Conservation (phyloP, 2,797 vertebrate genomes). For the Lindbergichthys nudifrons region DNA sequence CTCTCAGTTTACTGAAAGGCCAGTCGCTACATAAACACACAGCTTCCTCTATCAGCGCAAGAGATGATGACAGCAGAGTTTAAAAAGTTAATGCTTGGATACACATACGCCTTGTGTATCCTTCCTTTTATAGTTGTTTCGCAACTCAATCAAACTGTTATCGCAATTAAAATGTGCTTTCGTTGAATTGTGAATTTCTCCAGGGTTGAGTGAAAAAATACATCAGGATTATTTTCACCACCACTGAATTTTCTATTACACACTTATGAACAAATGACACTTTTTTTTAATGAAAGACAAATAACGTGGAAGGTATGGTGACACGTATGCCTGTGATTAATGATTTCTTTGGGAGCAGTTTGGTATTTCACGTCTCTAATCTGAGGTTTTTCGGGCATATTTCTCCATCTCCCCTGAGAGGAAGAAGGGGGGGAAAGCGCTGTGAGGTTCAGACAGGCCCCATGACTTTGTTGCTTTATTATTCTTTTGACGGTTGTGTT, state of each 20-base stretch:
- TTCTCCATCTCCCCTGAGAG: constrained; percentile 84
- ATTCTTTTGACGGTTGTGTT: constrained; percentile 86
- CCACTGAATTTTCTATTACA: constrained; percentile 74
- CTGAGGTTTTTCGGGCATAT: constrained; percentile 87
- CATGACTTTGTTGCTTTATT: constrained; percentile 87
- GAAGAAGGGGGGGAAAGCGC: constrained; percentile 82
- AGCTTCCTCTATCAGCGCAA: constrained; percentile 76
- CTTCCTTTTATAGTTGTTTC: constrained; percentile 17
- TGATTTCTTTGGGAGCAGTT: constrained; percentile 80
- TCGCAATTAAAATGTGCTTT: constrained; percentile 18
- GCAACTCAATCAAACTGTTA: neutral
- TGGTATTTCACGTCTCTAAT: constrained; percentile 84
- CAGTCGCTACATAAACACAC: constrained; percentile 73
- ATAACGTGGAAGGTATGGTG: constrained; percentile 56
- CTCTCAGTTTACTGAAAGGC: constrained; percentile 75
- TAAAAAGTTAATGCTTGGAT: constrained; percentile 35
- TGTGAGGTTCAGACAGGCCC: constrained; percentile 87
- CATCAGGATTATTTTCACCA: constrained; percentile 36
- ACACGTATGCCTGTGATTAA: constrained; percentile 66
- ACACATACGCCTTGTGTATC: neutral
- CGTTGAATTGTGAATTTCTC: constrained; percentile 8
- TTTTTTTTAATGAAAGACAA: constrained; percentile 76
- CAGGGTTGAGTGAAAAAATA: neutral
- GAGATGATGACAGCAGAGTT: constrained; percentile 71
- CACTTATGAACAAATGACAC: constrained; percentile 77